Evolutionary conservation across 2,113 vertebrate genomes (phyloP).

Genomic region (Mus spicilegus): DNA sequence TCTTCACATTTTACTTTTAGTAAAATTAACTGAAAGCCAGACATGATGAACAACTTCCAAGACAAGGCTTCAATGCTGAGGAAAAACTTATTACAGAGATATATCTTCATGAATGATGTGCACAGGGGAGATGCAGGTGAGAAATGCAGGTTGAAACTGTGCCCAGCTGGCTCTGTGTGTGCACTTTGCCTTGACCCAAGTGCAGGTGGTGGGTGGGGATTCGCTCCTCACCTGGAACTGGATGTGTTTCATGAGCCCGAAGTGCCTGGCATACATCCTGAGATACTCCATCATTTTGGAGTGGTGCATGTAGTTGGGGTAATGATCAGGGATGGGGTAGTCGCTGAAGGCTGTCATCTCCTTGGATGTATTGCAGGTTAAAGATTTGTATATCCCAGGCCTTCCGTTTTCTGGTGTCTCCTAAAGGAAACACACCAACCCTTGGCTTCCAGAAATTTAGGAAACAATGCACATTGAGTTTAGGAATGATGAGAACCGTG

Average conservation of each 20-base stretch:
- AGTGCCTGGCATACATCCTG: conserved; percentile 88
- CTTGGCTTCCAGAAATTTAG: neutral
- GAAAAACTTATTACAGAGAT: neutral
- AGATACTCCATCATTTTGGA: conserved; percentile 87
- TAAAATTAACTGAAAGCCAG: neutral
- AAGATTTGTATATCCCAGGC: conserved; percentile 89
- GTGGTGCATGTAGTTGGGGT: conserved; percentile 89
- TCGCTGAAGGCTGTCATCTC: conserved; percentile 95
- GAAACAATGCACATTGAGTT: neutral
- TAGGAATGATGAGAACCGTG: neutral
- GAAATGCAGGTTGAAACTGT: neutral
- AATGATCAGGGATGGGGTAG: conserved; percentile 90
- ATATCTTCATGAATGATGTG: neutral
- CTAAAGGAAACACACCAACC: neutral
- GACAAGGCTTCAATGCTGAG: neutral
- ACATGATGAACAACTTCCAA: neutral
- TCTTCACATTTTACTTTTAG: neutral
- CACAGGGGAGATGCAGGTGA: neutral
- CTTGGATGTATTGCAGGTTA: conserved; percentile 92
- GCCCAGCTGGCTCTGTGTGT: neutral
- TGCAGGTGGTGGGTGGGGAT: neutral
- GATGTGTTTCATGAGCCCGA: conserved; percentile 88
- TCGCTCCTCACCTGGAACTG: conserved; percentile 87
- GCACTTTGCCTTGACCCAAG: neutral
- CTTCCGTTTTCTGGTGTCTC: conserved; percentile 83